Conservation (phyloP, 1,140 invertebrate species). For the Ostrea denselamellosa region DNA sequence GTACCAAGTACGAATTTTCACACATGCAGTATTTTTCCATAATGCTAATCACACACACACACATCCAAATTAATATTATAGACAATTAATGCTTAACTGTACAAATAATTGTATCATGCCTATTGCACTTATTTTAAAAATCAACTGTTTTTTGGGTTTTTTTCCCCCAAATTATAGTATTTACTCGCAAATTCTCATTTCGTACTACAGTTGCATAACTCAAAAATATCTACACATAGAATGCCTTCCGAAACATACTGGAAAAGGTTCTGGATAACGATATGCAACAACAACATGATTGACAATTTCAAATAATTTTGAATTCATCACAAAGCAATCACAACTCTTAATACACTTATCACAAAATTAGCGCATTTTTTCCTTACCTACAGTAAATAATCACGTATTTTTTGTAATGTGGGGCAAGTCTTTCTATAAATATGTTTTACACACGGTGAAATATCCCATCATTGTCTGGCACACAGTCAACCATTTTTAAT, state of each 20-base stretch:
- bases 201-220: no score
- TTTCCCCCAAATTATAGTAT: no score
- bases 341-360: not conserved
- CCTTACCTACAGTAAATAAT: not conserved
- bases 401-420: not conserved
- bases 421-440: not conserved
- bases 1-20: no score
- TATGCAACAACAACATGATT: not conserved
- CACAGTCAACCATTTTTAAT: constrained; percentile 7
- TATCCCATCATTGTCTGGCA: constrained; percentile 25
- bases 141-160: no score
- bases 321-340: constrained; percentile 6
- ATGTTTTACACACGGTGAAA: constrained; percentile 2
- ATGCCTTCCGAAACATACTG: not conserved
- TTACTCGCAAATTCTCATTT: no score
- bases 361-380: not conserved
- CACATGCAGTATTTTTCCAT: no score
- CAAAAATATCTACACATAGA: not conserved
- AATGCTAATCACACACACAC: no score
- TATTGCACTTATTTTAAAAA: no score
- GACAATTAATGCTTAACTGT: no score
- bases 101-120: no score
- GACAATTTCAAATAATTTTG: constrained; percentile 17
- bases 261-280: not conserved
- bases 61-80: no score